Conservation (phyloP, 2,113 vertebrate genomes). For the Eulacestoma nigropectus region DNA sequence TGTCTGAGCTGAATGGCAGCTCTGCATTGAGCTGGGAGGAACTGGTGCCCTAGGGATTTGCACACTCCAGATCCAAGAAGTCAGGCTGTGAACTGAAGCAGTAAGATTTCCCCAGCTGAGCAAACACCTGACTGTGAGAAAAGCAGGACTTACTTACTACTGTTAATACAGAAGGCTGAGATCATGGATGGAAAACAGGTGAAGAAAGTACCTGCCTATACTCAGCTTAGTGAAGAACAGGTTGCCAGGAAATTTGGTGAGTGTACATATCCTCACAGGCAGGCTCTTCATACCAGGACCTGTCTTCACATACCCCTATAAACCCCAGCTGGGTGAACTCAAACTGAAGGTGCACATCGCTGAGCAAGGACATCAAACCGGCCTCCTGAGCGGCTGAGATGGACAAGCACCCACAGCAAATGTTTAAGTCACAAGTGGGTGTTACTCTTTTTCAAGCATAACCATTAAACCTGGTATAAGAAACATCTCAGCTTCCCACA, state of each 20-base stretch:
- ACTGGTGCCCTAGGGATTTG: neutral
- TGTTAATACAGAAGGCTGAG: neutral
- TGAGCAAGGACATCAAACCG: neutral
- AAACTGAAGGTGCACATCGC: neutral
- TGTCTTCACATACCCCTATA: neutral
- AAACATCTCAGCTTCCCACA: neutral
- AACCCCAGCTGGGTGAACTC: neutral
- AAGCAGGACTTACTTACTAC: neutral
- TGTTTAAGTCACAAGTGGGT: neutral
- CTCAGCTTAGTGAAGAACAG: neutral
- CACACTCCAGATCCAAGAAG: neutral
- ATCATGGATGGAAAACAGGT: neutral
- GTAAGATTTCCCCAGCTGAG: neutral
- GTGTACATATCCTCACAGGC: neutral
- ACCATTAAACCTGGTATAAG: neutral
- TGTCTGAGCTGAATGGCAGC: neutral
- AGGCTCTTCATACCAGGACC: neutral
- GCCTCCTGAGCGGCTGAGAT: fast-evolving
- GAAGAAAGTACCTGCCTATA: neutral
- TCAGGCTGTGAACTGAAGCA: neutral
- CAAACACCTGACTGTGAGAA: neutral
- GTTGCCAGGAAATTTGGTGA: neutral
- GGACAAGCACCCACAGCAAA: neutral
- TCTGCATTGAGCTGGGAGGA: neutral
- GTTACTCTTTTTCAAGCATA: neutral